Evolutionary conservation across 2,113 vertebrate genomes (phyloP), one percentile per base, ranked within the genome.

Genomic region (Garra rufa): DNA sequence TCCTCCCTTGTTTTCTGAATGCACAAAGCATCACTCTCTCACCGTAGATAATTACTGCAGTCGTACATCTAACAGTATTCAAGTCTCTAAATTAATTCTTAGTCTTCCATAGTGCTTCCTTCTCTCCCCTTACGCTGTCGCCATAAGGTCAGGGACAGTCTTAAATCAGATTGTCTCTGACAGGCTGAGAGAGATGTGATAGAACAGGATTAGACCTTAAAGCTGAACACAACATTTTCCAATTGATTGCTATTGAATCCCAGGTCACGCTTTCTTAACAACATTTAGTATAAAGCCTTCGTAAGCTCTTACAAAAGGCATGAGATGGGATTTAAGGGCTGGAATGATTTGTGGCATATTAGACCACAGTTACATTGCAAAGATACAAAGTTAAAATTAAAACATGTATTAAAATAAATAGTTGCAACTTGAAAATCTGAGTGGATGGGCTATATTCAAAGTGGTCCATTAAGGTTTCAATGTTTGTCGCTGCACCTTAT

Each of bases 31-130:
- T 43, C 11, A 7, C 14, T 17, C 43, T 75, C 71, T 82, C 3
- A 63, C n/a, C n/a, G 61, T 44, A 41, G 82, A 81, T 86, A 85
- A 85, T 88, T 83, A 75, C 75, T 81, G 34, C 59, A 79, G 48
- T 80, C 86, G 63, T 76, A 67, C 57, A 55, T 73, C 79, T 85
- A 50, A 82, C 83, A 82, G 77, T 80, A 81, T 86, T 86, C 81
- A 84, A 81, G 19, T 50, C 48, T 71, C 38, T 63, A 82, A 85
- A 87, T 87, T 8, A 82, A 88, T 81, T 80, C 48, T 48, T 14
- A 24, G 76, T 82, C 41, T 65, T 81, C 38, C 67, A 24, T 43
- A n/a, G 59, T 3, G 7, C 44, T 34, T 21, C 28, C 34, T 46
- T 59, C 44, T 81, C 28, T 67, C 80, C 46, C 44, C 24, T 52